Percentiles rank a stretch among this genome's conserved stretches.
Evolutionary conservation across 2,888 invertebrate species (phyloP).

Genomic region (Noctua fimbriata): DNA sequence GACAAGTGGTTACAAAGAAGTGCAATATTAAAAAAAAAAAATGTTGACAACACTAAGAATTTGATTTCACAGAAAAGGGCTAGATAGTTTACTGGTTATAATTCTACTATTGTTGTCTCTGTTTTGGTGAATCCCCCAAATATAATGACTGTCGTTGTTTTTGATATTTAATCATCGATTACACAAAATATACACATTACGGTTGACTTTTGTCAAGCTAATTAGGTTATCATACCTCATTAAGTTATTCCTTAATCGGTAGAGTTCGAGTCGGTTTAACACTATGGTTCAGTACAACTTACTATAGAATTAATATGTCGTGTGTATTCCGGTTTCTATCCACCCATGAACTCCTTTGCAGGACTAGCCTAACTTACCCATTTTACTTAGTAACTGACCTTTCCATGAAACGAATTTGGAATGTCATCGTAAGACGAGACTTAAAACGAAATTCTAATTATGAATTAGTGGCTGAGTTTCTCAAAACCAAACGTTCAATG

Average conservation of each 20-base stretch:
- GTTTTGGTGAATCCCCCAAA: constrained; percentile 4
- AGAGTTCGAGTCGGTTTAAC: neutral
- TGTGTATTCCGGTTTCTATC: neutral
- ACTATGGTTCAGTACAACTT: constrained; percentile 8
- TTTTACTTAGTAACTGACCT: neutral
- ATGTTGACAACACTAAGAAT: neutral
- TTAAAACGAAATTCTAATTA: neutral
- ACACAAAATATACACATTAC: no score
- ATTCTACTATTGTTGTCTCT: neutral
- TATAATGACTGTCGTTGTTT: no score
- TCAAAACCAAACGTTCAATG: neutral
- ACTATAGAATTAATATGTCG: neutral
- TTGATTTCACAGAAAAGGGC: neutral
- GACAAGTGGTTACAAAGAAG: no score
- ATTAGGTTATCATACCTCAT: constrained; percentile 12
- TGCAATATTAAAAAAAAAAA: no score
- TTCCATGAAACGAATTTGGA: neutral
- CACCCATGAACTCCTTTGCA: neutral
- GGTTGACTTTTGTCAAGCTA: neutral
- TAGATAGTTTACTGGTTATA: neutral
- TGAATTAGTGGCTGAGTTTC: neutral
- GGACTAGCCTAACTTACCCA: neutral
- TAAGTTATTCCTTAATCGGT: neutral
- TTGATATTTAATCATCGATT: no score
- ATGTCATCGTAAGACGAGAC: neutral